These are phyloP conservation scores for Pseudochromis fuscus DNA, from an alignment of 2,797 vertebrate species.

Conservation along the genomic window DNA sequence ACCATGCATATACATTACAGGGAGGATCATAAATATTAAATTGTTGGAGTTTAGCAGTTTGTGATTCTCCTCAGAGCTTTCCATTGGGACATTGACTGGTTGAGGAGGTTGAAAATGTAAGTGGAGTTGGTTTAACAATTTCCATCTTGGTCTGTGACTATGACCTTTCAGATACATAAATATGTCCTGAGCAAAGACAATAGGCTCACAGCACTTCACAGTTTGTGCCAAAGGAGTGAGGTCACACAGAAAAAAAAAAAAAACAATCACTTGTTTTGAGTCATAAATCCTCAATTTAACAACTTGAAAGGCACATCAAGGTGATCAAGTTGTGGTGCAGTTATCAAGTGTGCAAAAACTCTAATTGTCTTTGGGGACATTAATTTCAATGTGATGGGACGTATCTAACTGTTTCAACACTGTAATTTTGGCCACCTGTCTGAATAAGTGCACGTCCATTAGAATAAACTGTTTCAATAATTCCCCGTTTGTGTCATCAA, in stretches of 20 bases:
- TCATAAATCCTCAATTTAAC: background rate
- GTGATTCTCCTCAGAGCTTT: slow-evolving; percentile 6
- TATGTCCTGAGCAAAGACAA: background rate
- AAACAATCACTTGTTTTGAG: slow-evolving; percentile 9
- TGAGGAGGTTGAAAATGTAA: slow-evolving; percentile 12
- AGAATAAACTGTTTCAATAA: slow-evolving; percentile 14
- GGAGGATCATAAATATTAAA: slow-evolving; percentile 39
- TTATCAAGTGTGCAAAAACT: background rate
- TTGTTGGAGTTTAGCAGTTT: slow-evolving; percentile 12
- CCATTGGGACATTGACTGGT: background rate
- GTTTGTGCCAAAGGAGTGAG: background rate
- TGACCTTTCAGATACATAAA: background rate
- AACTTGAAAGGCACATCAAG: slow-evolving; percentile 15
- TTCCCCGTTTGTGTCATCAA: slow-evolving; percentile 5
- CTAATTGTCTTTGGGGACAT: slow-evolving; percentile 18
- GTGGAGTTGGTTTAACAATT: background rate
- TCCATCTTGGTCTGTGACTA: background rate
- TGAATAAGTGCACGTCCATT: slow-evolving; percentile 11
- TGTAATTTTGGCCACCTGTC: slow-evolving; percentile 23
- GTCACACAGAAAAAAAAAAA: no score
- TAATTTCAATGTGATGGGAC: slow-evolving; percentile 5
- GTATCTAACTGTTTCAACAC: background rate
- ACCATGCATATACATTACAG: slow-evolving; percentile 50
- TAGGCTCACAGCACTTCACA: background rate
- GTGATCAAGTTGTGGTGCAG: slow-evolving; percentile 20